phyloP scores from a whole-genome alignment of 2,113 vertebrate species.

The Marcusenius ussheri region DNA sequence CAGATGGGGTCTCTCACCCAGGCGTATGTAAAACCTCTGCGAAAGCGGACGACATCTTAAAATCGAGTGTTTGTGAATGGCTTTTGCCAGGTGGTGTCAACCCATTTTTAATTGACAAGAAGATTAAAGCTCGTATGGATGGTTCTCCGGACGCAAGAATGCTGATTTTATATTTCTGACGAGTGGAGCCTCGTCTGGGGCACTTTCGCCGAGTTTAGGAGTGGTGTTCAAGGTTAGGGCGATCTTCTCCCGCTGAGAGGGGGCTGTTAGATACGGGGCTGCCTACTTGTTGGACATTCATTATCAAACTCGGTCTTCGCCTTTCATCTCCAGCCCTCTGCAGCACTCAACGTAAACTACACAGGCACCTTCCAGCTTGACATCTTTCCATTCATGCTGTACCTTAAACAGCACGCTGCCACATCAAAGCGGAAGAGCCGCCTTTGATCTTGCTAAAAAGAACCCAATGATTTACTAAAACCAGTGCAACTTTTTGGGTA shows the following conservation, averaged over 20 bases:
- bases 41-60: background rate
- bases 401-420: constrained; percentile 93
- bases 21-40: background rate
- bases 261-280: constrained; percentile 56
- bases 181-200: constrained; percentile 46
- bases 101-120: constrained; percentile 57
- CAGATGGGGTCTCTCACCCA: background rate
- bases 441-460: constrained; percentile 95
- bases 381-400: constrained; percentile 95
- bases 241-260: constrained; percentile 49
- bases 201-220: constrained; percentile 40
- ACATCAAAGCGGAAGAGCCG: constrained; percentile 81
- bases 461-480: constrained; percentile 85
- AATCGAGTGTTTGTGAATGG: background rate
- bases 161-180: constrained; percentile 31
- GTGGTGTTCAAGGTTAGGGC: constrained; percentile 57
- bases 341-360: constrained; percentile 92
- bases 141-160: constrained; percentile 11
- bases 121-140: constrained; percentile 61
- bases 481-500: constrained; percentile 73
- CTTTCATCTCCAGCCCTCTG: constrained; percentile 90
- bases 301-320: constrained; percentile 87
- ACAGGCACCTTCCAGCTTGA: constrained; percentile 95
- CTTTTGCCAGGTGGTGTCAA: constrained; percentile 38
- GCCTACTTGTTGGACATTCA: constrained; percentile 87